These are phyloP conservation scores for Danaus plexippus DNA, from an alignment of 1,140 invertebrate genomes.

Conservation along the genomic window DNA sequence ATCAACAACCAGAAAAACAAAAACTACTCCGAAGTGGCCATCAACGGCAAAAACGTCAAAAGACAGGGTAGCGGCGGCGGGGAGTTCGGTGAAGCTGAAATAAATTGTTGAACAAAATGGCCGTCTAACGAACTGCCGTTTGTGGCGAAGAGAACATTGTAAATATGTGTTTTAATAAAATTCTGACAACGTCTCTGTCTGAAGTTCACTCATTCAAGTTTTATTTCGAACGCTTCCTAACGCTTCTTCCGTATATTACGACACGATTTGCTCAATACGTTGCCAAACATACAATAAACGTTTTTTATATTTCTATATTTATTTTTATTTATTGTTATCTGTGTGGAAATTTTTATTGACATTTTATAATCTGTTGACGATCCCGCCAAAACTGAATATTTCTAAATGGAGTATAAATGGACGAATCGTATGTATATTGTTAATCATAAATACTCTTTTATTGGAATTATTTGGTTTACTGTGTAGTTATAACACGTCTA, in stretches of 20 bases:
- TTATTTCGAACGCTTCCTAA: constrained; percentile 34
- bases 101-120: constrained; percentile 46
- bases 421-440: too few species aligned
- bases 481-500: constrained; percentile 4
- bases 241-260: constrained; percentile 46
- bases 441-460: too few species aligned
- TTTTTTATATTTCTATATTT: constrained; percentile 18
- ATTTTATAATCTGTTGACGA: too few species aligned
- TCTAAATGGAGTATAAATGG: too few species aligned
- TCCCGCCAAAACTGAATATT: too few species aligned
- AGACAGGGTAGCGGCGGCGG: constrained; percentile 57
- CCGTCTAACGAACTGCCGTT: constrained; percentile 5
- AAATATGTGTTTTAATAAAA: constrained; percentile 25
- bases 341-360: not conserved
- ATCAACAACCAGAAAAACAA: constrained; percentile 42
- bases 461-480: too few species aligned
- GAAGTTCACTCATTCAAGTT: constrained; percentile 9
- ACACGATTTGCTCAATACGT: constrained; percentile 64
- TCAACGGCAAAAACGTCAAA: constrained; percentile 44
- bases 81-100: constrained; percentile 49
- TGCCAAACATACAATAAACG: constrained; percentile 35
- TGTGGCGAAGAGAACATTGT: constrained; percentile 1
- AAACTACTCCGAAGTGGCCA: constrained; percentile 33
- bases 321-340: constrained; percentile 13
- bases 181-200: constrained; percentile 9